Percentiles rank a stretch among this genome's conserved stretches.
Evolutionary conservation across 2,797 vertebrate species (phyloP).

Genomic region (Cossypha niveicapilla): DNA sequence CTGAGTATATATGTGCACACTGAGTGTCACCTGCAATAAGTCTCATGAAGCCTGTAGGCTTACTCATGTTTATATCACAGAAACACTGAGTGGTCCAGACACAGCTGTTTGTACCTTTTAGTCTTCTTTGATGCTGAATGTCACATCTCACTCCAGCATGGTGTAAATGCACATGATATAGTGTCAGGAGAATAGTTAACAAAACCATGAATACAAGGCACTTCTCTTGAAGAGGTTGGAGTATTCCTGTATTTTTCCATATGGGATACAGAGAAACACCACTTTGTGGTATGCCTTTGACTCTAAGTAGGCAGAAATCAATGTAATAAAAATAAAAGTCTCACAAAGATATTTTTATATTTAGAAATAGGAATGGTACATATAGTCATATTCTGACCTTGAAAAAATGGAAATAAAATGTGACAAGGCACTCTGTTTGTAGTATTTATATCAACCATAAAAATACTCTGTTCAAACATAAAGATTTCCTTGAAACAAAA

Average conservation of each 20-base stretch:
- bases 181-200: not conserved
- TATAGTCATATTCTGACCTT: slow-evolving; percentile 47
- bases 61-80: not conserved
- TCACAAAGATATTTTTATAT: slow-evolving; percentile 42
- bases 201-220: not conserved
- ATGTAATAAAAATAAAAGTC: slow-evolving; percentile 60
- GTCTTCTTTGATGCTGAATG: not conserved
- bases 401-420: slow-evolving; percentile 30
- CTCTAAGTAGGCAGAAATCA: slow-evolving; percentile 47
- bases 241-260: slow-evolving; percentile 31
- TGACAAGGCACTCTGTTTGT: not conserved
- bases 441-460: slow-evolving; percentile 16
- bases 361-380: slow-evolving; percentile 43
- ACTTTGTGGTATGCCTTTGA: not conserved
- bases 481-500: slow-evolving; percentile 49
- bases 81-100: not conserved
- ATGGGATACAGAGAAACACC: not conserved
- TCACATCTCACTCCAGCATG: not conserved
- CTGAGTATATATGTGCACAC: not conserved
- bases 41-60: not conserved
- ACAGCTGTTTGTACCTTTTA: not conserved
- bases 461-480: not conserved
- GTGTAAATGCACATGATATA: not conserved
- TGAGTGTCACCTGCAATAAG: not conserved
- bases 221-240: slow-evolving; percentile 19